Percentiles rank a stretch among this genome's conserved stretches.
Evolutionary conservation across 2,113 vertebrate species (phyloP).

Genomic region (Gavia stellata): DNA sequence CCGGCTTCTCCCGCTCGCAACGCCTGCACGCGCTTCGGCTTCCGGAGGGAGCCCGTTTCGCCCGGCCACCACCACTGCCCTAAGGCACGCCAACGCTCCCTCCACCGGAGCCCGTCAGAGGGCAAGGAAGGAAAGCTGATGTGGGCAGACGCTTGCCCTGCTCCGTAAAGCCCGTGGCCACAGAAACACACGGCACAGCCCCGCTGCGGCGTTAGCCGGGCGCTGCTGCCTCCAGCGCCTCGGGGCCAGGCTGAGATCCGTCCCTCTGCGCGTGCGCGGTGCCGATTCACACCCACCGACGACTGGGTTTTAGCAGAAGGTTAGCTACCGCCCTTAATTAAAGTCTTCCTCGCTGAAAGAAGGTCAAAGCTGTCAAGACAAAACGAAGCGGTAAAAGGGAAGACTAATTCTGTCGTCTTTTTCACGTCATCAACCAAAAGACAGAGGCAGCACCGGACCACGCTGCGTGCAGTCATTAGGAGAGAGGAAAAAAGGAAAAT

Average conservation of each 20-base stretch:
- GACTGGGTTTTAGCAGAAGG: background rate
- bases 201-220: too few relatives aligned
- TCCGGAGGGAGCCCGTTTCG: background rate
- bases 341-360: background rate
- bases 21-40: fast-evolving
- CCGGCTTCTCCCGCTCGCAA: background rate
- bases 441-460: background rate
- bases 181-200: background rate
- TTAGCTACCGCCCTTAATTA: background rate
- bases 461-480: background rate
- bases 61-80: background rate
- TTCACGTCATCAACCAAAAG: background rate
- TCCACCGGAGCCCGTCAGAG: background rate
- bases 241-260: background rate
- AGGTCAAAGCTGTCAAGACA: background rate
- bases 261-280: background rate
- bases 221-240: too few relatives aligned
- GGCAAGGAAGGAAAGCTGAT: background rate
- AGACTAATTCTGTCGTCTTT: background rate
- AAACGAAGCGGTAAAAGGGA: background rate
- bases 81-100: background rate
- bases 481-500: background rate
- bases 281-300: background rate
- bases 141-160: background rate
- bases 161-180: fast-evolving